Conservation (phyloP, 2,888 invertebrate species). For the Sesia bembeciformis region DNA sequence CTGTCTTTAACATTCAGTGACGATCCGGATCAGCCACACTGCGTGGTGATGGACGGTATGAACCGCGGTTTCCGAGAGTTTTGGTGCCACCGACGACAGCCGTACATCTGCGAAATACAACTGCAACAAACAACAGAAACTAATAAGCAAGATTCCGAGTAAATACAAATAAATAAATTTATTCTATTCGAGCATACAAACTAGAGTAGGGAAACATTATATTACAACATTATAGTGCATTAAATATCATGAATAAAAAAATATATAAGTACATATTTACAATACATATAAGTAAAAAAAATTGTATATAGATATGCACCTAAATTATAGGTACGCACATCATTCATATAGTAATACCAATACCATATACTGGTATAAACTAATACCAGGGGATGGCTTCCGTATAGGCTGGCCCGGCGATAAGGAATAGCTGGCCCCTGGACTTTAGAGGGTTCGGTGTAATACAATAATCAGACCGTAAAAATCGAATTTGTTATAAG, state of each 20-base stretch:
- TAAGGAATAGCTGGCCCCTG: no score
- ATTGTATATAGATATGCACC: no score
- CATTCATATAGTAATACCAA: no score
- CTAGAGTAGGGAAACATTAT: background rate
- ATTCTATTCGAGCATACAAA: background rate
- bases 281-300: background rate
- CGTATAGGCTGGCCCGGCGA: no score
- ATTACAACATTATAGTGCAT: background rate
- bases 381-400: no score
- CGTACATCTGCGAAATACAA: constrained; percentile 42
- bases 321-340: no score
- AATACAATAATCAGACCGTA: no score
- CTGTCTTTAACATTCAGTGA: constrained; percentile 17
- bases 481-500: no score
- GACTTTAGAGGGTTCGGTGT: no score
- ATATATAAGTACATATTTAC: background rate
- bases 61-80: constrained; percentile 43
- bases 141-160: background rate
- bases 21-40: constrained; percentile 42
- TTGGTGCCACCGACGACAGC: constrained; percentile 46
- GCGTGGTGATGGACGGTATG: constrained; percentile 40
- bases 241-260: background rate
- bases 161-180: background rate
- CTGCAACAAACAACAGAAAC: background rate
- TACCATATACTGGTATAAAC: no score